A percentile compares a stretch with the other conserved stretches of the same genome.
Conservation (phyloP, 2,797 vertebrate genomes). For the Oreonectes daqikongensis region DNA sequence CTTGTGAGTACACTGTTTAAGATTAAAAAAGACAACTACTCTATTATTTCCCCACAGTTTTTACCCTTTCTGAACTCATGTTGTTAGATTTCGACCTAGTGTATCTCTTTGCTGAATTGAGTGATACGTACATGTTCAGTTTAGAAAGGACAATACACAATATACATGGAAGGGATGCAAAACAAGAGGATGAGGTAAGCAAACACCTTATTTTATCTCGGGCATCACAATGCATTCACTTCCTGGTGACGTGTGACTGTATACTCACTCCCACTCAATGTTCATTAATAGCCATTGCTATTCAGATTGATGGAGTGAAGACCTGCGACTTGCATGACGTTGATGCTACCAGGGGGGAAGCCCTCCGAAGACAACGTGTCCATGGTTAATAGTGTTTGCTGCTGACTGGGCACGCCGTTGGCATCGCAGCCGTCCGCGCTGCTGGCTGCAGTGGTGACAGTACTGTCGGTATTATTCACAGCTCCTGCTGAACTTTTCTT, state of each 20-base stretch:
- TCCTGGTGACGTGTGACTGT: background rate
- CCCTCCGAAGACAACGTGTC: slow-evolving; percentile 92
- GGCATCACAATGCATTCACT: too few relatives aligned
- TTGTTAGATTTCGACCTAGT: background rate
- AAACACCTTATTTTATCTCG: background rate
- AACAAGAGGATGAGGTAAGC: too few relatives aligned
- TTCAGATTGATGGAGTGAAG: slow-evolving; percentile 90
- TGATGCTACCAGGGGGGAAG: slow-evolving; percentile 90
- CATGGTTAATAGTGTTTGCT: slow-evolving; percentile 89
- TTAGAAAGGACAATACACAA: slow-evolving; percentile 16
- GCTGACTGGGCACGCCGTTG: slow-evolving; percentile 68
- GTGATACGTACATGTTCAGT: background rate
- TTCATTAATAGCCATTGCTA: slow-evolving; percentile 87
- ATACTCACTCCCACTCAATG: background rate
- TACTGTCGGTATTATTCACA: slow-evolving; percentile 65
- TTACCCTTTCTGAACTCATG: background rate
- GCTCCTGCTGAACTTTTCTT: slow-evolving; percentile 78
- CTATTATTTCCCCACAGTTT: slow-evolving; percentile 2
- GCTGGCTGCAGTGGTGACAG: slow-evolving; percentile 75
- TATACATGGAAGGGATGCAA: slow-evolving; percentile 9
- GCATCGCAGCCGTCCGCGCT: slow-evolving; percentile 72
- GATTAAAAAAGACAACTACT: slow-evolving; percentile 50
- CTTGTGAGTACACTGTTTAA: slow-evolving; percentile 72
- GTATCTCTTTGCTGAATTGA: too few relatives aligned
- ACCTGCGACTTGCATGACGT: slow-evolving; percentile 94